Evolutionary conservation across 30 jellyfish, hydroid and myxozoan genomes (phyloP), one percentile per base, ranked within the genome.

Genomic region (Aurelia aurita complex sp. Pacific): DNA sequence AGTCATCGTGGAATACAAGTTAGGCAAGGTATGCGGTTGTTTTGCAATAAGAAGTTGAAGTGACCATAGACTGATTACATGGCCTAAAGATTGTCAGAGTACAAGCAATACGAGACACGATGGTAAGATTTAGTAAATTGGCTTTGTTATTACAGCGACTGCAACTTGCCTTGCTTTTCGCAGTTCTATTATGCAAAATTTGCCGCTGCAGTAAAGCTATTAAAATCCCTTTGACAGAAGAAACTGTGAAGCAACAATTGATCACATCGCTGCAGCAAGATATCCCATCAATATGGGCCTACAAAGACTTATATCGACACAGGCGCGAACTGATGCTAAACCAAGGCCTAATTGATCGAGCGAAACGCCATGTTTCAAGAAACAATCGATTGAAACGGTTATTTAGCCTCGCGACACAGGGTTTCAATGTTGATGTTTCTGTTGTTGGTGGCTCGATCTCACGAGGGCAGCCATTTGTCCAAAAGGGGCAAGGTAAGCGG

Each of bases 371-470:
- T 38, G 14, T 71, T 15, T 72, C 88, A 2, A 79, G 76, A 43
- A 46, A 82, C 15, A 66, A 79, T 32, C 75, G 96, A 61, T 76
- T 88, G 67, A 60, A 67, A 17, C 59, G 67, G 51, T 12, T 88
- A 38, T 88, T 78, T 64, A 55, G 59, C 60, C n/a, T 60, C n/a
- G 96, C 96, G 7, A 69, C 51, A 34, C 82, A 66, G 34, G 96
- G 96, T 10, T 53, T 63, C 32, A 75, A 80, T 59, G 67, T 88
- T 18, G 85, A 88, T 43, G 90, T 88, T 14, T 82, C 91, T 9
- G 91, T 88, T 32, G 88, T 88, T 14, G 91, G 91, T 15, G 91
- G 96, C n/a, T 81, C 96, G 4, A 82, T 88, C 32, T 79, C 96
- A 29, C 89, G 96, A 40, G 96, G 91, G 33, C 94, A 75, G 54